Base-by-base conservation (phyloP, 1,140 invertebrate genomes). In the Pseudomyrmex dendroicus region DNA sequence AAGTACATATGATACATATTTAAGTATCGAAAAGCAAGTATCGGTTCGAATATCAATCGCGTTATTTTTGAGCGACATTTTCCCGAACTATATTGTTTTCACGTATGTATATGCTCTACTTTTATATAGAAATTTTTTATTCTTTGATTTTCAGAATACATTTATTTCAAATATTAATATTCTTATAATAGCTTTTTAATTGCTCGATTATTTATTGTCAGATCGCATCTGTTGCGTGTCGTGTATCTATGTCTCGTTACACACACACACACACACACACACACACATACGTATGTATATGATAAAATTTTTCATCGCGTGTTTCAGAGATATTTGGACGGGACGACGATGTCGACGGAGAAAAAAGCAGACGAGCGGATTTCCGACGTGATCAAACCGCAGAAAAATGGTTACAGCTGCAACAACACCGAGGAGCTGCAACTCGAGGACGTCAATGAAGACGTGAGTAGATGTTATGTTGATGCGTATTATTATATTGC, bases 271-370 rank as follows among this genome's bases (percentile, higher is more conserved):
- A 35, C 5, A 35, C 5, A 7, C 0, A 4, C 5, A 35, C 0
- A 35, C 5, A 35, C 5, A 7, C 0, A 4, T 7, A 35, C 20
- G 20, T 35, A 35, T 35, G 0, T 25, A 25, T 35, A 35, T 35
- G 7, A 35, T 0, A 35, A 35, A 7, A 35, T 35, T 7, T 5
- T 5, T 35, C 4, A 35, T 17, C 67, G 78, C 35, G 72, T 67
- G 72, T 85, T 90, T 87, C 74, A 93, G 92, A 93, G 92, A 89
- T 80, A 89, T 88, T 80, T 48, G 25, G 10, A 48, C 66, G 35
- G 84, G 72, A 89, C 82, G 86, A 91, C 87, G 86, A 94, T 94
- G 93, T 90, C 93, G 83, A 89, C 88, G 63, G 90, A 90, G 72
- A 89, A 74, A 84, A 89, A 91, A 83, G 86, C 78, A 84, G 86